These are phyloP conservation scores for Scolopax bukidnonensis DNA, from an alignment of 2,797 vertebrate species.

Conservation along the genomic window DNA sequence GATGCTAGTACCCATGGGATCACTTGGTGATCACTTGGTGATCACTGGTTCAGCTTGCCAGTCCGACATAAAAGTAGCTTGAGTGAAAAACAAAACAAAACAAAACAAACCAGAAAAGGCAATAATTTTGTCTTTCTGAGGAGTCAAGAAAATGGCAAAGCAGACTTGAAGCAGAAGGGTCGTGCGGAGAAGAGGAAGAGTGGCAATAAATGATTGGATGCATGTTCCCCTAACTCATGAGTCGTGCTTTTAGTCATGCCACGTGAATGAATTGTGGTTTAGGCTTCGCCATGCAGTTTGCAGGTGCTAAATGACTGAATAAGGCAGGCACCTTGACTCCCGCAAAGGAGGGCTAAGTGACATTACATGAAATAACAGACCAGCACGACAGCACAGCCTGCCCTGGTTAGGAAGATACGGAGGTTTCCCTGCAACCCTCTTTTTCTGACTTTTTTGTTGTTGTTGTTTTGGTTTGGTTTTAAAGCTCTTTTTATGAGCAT, in stretches of 20 bases:
- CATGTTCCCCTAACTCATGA: neutral
- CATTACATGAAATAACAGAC: neutral
- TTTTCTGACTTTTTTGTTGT: neutral
- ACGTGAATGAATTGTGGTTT: neutral
- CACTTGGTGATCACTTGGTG: neutral
- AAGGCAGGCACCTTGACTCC: neutral
- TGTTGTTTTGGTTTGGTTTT: neutral
- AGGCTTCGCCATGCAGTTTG: neutral
- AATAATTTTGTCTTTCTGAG: neutral
- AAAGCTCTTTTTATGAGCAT: neutral
- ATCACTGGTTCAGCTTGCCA: neutral
- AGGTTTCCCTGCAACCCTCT: neutral
- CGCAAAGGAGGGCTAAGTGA: neutral
- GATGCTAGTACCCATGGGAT: accelerated
- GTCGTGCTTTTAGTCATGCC: neutral
- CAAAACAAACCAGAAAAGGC: neutral
- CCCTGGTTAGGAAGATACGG: accelerated
- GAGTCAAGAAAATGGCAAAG: neutral
- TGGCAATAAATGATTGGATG: neutral
- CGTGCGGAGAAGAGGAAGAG: neutral
- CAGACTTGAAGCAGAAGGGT: neutral
- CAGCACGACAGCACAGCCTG: accelerated
- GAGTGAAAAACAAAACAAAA: neutral
- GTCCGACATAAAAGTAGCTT: neutral
- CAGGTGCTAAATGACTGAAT: neutral